A percentile compares a stretch with the other conserved stretches of the same genome.
phyloP scores from a whole-genome alignment of 2,888 invertebrate genomes.

The Coleophora deauratella region DNA sequence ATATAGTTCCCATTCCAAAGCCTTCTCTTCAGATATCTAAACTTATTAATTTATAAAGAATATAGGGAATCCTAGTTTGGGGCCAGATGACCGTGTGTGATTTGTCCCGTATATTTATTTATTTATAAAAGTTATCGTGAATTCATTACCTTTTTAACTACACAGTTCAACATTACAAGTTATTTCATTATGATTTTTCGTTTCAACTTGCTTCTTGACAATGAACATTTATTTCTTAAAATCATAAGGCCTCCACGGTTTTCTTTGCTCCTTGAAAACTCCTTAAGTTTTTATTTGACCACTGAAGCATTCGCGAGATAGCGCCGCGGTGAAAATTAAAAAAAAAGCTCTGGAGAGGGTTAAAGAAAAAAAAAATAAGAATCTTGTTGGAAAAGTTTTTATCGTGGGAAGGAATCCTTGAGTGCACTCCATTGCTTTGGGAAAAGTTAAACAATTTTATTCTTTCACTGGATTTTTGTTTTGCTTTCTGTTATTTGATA shows the following conservation, averaged over 20 bases:
- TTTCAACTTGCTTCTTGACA: too few relatives aligned
- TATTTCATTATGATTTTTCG: too few relatives aligned
- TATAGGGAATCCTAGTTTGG: too few relatives aligned
- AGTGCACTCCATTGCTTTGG: constrained; percentile 25
- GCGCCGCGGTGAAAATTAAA: constrained; percentile 70
- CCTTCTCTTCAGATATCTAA: too few relatives aligned
- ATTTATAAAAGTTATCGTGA: too few relatives aligned
- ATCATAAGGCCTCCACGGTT: constrained; percentile 19
- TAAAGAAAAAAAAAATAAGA: constrained; percentile 33
- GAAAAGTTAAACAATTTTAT: constrained; percentile 24
- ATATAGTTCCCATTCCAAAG: too few relatives aligned
- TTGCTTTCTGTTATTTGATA: constrained; percentile 6
- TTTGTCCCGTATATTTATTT: too few relatives aligned
- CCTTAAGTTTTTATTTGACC: constrained; percentile 74
- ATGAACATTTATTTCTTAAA: too few relatives aligned
- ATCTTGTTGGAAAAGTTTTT: constrained; percentile 30
- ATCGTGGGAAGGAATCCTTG: constrained; percentile 23
- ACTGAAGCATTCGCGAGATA: constrained; percentile 74
- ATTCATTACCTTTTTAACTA: too few relatives aligned
- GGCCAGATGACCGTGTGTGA: too few relatives aligned
- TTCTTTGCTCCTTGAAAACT: constrained; percentile 50
- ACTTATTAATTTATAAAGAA: too few relatives aligned
- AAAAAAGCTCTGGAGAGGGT: constrained; percentile 32
- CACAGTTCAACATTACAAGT: too few relatives aligned
- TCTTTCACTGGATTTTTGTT: constrained; percentile 19